phyloP scores from a whole-genome alignment of 37 sponge, comb jelly and placozoan genomes.

The Agelas oroides region DNA sequence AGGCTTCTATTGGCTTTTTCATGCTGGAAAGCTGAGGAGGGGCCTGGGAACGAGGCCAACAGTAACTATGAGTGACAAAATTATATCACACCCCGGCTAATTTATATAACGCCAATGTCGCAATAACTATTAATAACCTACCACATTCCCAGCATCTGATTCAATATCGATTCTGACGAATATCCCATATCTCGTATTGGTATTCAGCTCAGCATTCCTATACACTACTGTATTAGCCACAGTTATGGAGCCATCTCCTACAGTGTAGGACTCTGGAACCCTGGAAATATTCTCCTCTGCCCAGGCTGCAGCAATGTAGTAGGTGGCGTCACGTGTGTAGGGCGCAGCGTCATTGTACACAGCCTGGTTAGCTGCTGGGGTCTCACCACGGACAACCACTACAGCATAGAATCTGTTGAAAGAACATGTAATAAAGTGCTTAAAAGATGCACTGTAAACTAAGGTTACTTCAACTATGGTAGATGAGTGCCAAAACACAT shows the following conservation, averaged over 20 bases:
- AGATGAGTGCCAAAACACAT: no score
- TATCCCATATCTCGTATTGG: constrained; percentile 2
- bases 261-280: constrained; percentile 3
- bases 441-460: neutral
- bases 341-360: neutral
- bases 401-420: constrained; percentile 55
- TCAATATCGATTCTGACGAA: constrained; percentile 10
- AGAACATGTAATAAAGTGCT: neutral
- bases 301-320: constrained; percentile 52
- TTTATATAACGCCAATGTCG: no score
- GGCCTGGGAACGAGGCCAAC: no score
- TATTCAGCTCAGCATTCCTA: neutral
- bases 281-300: constrained; percentile 1
- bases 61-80: no score
- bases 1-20: no score
- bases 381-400: neutral
- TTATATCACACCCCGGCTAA: no score
- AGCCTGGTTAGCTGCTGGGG: neutral
- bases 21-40: no score
- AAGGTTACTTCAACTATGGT: no score
- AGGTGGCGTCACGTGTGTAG: neutral
- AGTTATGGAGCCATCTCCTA: constrained; percentile 36
- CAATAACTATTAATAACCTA: neutral
- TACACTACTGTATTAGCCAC: constrained; percentile 11
- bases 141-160: constrained; percentile 1